A percentile compares a stretch with the other conserved stretches of the same genome.
These are phyloP conservation scores for Solenodon paradoxus DNA, from an alignment of 2,113 vertebrate species.

Conservation along the genomic window DNA sequence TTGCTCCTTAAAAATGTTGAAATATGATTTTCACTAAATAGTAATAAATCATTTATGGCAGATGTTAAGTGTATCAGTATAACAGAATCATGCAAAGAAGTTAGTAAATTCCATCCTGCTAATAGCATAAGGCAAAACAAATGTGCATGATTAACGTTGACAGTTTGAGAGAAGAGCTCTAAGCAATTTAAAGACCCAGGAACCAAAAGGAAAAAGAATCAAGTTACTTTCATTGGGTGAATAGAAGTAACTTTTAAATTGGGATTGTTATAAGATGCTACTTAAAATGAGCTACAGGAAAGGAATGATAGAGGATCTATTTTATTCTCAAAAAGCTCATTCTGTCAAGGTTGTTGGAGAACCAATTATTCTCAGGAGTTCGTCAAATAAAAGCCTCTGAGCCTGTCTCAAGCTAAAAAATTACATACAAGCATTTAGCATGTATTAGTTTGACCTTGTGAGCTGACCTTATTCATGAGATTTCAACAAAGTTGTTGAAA, in stretches of 20 bases:
- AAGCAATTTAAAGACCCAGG: slow-evolving; percentile 58
- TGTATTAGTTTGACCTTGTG: slow-evolving; percentile 73
- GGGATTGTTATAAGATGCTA: slow-evolving; percentile 54
- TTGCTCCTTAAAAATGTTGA: slow-evolving; percentile 52
- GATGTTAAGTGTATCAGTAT: slow-evolving; percentile 54
- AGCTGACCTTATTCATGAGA: slow-evolving; percentile 56
- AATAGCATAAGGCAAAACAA: slow-evolving; percentile 59
- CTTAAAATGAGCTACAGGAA: slow-evolving; percentile 40
- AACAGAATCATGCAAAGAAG: slow-evolving; percentile 64
- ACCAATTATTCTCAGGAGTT: slow-evolving; percentile 63
- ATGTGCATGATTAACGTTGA: slow-evolving; percentile 30
- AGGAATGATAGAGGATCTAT: background rate
- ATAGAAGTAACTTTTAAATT: slow-evolving; percentile 35
- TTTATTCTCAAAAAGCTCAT: slow-evolving; percentile 70
- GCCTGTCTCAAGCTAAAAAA: slow-evolving; percentile 57
- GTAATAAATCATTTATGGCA: slow-evolving; percentile 68
- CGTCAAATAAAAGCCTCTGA: slow-evolving; percentile 46
- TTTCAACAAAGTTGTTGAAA: slow-evolving; percentile 63
- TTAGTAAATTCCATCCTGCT: slow-evolving; percentile 53
- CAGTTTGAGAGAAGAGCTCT: slow-evolving; percentile 37
- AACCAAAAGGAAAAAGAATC: slow-evolving; percentile 60
- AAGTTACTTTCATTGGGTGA: slow-evolving; percentile 52
- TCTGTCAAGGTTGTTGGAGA: slow-evolving; percentile 44
- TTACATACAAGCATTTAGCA: slow-evolving; percentile 75
- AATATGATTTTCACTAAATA: slow-evolving; percentile 64